Evolutionary conservation across 2,888 invertebrate species (phyloP).

Genomic region (Caenorhabditis plicata): DNA sequence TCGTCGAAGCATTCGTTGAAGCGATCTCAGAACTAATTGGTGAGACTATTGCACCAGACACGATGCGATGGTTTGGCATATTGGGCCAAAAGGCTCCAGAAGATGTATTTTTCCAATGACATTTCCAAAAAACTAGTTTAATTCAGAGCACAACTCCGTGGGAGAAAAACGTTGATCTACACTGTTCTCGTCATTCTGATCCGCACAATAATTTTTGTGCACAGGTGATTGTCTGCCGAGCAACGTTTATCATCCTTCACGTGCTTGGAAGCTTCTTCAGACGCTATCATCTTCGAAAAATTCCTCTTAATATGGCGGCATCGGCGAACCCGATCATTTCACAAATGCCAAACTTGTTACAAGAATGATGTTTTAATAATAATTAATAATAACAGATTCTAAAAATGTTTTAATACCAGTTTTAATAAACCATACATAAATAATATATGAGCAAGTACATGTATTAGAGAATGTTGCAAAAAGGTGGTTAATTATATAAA

Average conservation of each 20-base stretch:
- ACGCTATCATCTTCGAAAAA: conserved; percentile 26
- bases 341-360: no score
- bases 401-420: no score
- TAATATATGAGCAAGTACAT: no score
- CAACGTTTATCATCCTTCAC: conserved; percentile 39
- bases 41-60: conserved; percentile 22
- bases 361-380: no score
- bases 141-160: conserved; percentile 24
- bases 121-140: no score
- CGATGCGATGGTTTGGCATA: conserved; percentile 29
- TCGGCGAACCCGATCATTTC: conserved; percentile 1
- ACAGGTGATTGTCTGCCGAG: conserved; percentile 35
- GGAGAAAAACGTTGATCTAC: conserved; percentile 35
- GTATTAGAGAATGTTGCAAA: no score
- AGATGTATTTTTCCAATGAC: no score
- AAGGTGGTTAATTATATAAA: no score
- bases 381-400: no score
- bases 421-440: no score
- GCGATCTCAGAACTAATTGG: conserved; percentile 40
- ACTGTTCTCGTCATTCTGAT: conserved; percentile 29
- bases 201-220: conserved; percentile 29
- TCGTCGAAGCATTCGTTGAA: conserved; percentile 50
- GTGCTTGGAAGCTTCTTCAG: conserved; percentile 36
- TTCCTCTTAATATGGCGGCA: conserved; percentile 6
- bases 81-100: conserved; percentile 24